phyloP scores from a whole-genome alignment of 2,888 invertebrate species.

The Steinernema carpocapsae region DNA sequence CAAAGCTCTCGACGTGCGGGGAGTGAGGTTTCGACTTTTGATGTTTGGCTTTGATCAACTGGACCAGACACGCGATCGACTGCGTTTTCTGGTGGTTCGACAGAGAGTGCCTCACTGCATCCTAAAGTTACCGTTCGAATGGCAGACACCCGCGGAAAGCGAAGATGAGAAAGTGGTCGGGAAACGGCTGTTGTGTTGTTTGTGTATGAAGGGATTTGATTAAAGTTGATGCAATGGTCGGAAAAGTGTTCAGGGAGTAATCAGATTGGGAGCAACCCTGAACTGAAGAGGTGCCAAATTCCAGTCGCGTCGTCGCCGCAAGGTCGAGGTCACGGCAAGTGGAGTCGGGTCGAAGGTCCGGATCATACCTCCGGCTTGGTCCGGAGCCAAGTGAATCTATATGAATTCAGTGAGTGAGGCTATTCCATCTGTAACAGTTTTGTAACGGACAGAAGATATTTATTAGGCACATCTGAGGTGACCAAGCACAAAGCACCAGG shows the following conservation, averaged over 20 bases:
- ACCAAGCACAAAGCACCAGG: too few species aligned
- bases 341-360: too few species aligned
- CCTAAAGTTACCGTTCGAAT: conserved; percentile 56
- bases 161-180: not conserved
- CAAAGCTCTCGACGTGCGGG: conserved; percentile 50
- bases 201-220: not conserved
- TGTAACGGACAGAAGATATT: too few species aligned
- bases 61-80: conserved; percentile 57
- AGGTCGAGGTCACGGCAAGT: too few species aligned
- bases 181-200: not conserved
- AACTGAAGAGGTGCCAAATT: too few species aligned
- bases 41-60: conserved; percentile 52
- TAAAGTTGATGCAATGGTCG: conserved; percentile 2
- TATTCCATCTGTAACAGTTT: not conserved
- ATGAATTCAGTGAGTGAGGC: not conserved
- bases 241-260: too few species aligned
- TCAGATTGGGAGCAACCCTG: too few species aligned
- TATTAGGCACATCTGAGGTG: too few species aligned
- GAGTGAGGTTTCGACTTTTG: conserved; percentile 48
- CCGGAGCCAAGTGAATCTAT: not conserved
- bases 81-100: conserved; percentile 60
- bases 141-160: conserved; percentile 41
- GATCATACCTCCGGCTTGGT: too few species aligned
- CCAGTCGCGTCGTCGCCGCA: too few species aligned
- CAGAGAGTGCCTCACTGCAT: conserved; percentile 62